Base-by-base conservation (phyloP, 1,140 invertebrate species). In the Nylanderia fulva region DNA sequence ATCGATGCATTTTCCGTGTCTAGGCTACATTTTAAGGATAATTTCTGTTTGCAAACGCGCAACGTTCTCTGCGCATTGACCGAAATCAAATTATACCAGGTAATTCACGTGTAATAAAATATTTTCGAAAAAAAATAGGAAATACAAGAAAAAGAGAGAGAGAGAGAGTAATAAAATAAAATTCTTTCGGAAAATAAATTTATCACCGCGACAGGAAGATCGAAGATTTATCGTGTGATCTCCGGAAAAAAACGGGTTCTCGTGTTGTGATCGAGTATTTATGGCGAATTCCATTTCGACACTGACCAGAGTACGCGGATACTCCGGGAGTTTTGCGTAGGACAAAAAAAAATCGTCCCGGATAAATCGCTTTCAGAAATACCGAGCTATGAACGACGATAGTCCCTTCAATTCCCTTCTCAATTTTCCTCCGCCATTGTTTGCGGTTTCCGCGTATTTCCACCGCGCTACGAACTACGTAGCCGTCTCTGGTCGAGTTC, bases 401-500 rank as follows among this genome's bases (percentile, higher is more conserved):
- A n/a, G 77, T 29, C 77, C 39, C 39, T 72, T 82, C 77, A 72
- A 82, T 82, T 82, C 77, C 45, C 66, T 72, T 82, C 77, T 82
- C 77, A 82, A 82, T 82, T 82, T 82, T 42, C 36, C 63, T 80
- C 21, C 77, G 7, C 52, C 27, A 82, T 82, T 82, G 77, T 82
- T 82, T 82, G 80, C 61, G 80, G 80, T 75, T 84, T 75, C 80
- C 80, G 69, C 29, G 80, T 84, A 74, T 84, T 84, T 75, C 80
- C 80, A 60, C 45, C 42, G n/a, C 36, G 54, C n/a, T n/a, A n/a
- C 80, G 39, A 39, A 39, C 77, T 71, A 71, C 64, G 64, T 71
- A 29, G 36, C n/a, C 52, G 66, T 82, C 66, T 60, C 29, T 33
- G 52, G 66, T 27, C 61, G 66, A 71, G 45, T 82, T 82, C 13